Evolutionary conservation across 2,888 invertebrate genomes (phyloP), one percentile per base, ranked within the genome.

Genomic region (Chrysotoxum bicinctum): DNA sequence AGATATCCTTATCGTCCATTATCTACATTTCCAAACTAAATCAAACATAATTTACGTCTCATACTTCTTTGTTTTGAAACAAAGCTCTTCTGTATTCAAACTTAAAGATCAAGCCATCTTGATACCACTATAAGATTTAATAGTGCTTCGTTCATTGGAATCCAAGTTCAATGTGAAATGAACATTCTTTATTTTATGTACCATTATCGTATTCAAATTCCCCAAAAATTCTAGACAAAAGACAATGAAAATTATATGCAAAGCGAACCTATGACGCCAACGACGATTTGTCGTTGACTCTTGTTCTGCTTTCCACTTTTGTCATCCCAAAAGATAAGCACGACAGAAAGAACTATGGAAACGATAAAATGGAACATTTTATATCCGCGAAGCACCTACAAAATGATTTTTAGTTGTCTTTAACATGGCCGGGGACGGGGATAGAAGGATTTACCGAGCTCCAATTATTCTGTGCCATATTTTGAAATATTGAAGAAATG

Each of bases 281-380:
- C 68, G 76, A 70, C 81, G 26, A 76, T 50, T 66, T 58, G 81
- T 81, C 81, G 76, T 76, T 35, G 66, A 26, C 50, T 66, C 37
- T 66, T 72, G 21, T 37, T 37, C 21, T 66, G 66, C 50, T 58
- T 76, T 81, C 32, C 43, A 58, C 40, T 43, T 76, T 76, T 76
- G 76, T 76, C 66, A 52, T 69, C 45, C 23, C 19, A 58, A 79
- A 37, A 66, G 32, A 80, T n/a, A 23, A 78, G 35, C 14, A 58
- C 16, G 19, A 8, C 16, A 32, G 10, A 32, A 14, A 56, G 16
- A 56, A 56, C 16, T 19, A 21, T 2, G 12, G 35, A 14, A 21
- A 58, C 12, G 16, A 32, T 58, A 35, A 58, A 58, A 58, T 58
- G 58, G 54, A 16, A 32, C 54, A 54, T 30, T 54, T 54, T 58